These are phyloP conservation scores for Actinia tenebrosa DNA, from an alignment of 64 coral and sea anemone species.

Conservation along the genomic window DNA sequence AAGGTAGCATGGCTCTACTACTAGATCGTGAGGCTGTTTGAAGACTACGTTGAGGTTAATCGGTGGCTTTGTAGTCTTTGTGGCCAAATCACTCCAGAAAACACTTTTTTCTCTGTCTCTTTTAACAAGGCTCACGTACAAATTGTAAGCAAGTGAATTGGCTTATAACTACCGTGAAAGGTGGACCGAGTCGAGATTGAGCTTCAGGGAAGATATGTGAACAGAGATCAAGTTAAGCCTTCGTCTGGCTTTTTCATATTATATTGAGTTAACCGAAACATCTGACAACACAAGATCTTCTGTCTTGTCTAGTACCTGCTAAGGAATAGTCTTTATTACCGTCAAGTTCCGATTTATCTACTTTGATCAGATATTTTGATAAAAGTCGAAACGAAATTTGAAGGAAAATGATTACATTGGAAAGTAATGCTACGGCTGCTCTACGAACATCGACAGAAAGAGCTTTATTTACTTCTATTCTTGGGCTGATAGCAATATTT, in stretches of 20 bases:
- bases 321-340: not conserved
- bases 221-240: not conserved
- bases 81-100: not conserved
- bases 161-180: not conserved
- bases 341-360: not conserved
- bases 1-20: not conserved
- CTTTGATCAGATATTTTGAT: not conserved
- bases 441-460: not conserved
- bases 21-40: not conserved
- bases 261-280: not conserved
- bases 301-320: not conserved
- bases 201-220: not conserved
- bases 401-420: not conserved
- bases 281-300: not conserved
- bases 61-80: not conserved
- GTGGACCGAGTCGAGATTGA: too few relatives aligned
- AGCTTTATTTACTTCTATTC: conserved; percentile 11
- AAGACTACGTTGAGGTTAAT: not conserved
- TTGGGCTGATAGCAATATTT: not conserved
- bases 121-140: not conserved
- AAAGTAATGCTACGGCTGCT: not conserved
- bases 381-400: not conserved
- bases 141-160: not conserved
- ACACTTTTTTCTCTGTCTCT: not conserved
- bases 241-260: not conserved